These are phyloP conservation scores for Drosophila pectinifera DNA, from an alignment of 1,140 invertebrate genomes.

Conservation along the genomic window DNA sequence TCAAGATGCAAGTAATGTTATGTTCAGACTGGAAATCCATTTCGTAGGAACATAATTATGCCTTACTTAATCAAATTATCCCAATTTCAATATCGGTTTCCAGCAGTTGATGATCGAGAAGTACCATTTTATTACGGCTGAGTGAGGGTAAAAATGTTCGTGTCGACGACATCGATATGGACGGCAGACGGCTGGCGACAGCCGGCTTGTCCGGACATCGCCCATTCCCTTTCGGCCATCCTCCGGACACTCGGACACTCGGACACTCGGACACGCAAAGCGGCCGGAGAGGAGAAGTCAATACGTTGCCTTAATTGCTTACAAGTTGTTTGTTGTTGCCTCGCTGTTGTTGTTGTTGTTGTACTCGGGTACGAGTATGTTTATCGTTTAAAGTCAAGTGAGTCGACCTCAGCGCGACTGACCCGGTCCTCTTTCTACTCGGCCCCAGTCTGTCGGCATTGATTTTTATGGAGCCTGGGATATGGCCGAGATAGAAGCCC, in stretches of 20 bases:
- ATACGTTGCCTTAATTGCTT: conserved; percentile 80
- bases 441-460: conserved; percentile 77
- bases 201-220: conserved; percentile 23
- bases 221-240: conserved; percentile 27
- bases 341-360: conserved; percentile 56
- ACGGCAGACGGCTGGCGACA: conserved; percentile 36
- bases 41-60: background rate
- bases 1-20: background rate
- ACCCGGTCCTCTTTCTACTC: conserved; percentile 23
- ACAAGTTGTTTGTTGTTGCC: conserved; percentile 73
- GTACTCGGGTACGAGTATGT: conserved; percentile 53
- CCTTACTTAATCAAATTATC: conserved; percentile 4
- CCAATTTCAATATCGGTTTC: conserved; percentile 21
- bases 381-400: conserved; percentile 79
- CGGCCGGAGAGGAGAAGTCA: conserved; percentile 50
- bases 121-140: conserved; percentile 13
- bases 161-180: conserved; percentile 54
- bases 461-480: conserved; percentile 65
- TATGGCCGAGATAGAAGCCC: conserved; percentile 38
- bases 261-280: conserved; percentile 36
- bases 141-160: conserved; percentile 45
- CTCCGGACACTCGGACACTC: conserved; percentile 28
- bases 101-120: conserved; percentile 23
- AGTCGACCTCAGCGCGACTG: conserved; percentile 55
- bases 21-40: background rate